Conservation (phyloP, 2,888 invertebrate species). For the Cremastinae sp. region DNA sequence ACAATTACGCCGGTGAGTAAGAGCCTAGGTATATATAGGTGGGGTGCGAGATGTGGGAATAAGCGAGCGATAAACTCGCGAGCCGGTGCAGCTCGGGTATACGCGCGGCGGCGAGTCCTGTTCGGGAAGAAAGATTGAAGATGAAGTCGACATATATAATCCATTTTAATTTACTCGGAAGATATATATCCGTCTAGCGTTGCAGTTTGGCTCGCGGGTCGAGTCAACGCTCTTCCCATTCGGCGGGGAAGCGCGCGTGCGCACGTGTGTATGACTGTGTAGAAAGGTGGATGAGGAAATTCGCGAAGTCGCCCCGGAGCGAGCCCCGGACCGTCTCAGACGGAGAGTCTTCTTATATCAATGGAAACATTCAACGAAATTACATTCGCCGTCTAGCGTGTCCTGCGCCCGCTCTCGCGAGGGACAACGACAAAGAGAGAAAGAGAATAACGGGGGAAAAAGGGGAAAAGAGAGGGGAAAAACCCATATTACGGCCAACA, state of each 20-base stretch:
- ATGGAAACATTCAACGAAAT: conserved; percentile 76
- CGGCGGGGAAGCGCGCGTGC: not conserved
- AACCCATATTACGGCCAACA: conserved; percentile 20
- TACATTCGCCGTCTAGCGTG: conserved; percentile 70
- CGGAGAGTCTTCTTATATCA: conserved; percentile 75
- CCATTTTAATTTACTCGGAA: conserved; percentile 77
- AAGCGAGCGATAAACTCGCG: conserved; percentile 62
- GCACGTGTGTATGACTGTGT: conserved; percentile 11
- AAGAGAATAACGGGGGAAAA: conserved; percentile 16
- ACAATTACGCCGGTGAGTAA: conserved; percentile 48
- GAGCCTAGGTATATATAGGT: too few relatives aligned
- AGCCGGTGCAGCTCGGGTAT: conserved; percentile 17
- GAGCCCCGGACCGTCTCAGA: conserved; percentile 63
- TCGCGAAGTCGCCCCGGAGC: conserved; percentile 53
- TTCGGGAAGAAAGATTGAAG: conserved; percentile 73
- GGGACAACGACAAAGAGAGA: conserved; percentile 9
- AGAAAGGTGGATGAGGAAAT: conserved; percentile 34
- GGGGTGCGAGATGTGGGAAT: conserved; percentile 15
- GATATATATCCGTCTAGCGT: conserved; percentile 76
- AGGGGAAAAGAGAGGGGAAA: conserved; percentile 1
- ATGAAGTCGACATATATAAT: conserved; percentile 77
- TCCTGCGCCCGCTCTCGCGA: conserved; percentile 24
- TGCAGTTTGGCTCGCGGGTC: conserved; percentile 68
- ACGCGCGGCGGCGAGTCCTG: not conserved
- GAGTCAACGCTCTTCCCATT: conserved; percentile 39